A percentile compares a stretch with the other conserved stretches of the same genome.
These are phyloP conservation scores for Hyphantria cunea DNA, from an alignment of 1,140 invertebrate genomes.

Conservation along the genomic window DNA sequence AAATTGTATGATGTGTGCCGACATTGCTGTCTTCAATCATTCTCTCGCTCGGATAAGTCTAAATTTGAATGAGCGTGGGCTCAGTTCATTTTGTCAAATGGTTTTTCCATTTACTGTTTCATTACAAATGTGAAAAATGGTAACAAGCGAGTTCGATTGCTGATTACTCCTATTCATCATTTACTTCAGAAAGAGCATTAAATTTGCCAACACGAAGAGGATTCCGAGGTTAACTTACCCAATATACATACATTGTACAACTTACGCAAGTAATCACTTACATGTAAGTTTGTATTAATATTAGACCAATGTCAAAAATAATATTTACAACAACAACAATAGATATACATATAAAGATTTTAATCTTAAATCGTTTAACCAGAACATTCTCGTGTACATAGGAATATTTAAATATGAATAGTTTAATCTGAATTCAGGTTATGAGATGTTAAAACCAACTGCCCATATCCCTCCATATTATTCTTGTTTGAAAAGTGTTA, in stretches of 20 bases:
- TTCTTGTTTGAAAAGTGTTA: no score
- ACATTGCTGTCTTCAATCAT: constrained; percentile 34
- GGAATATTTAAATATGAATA: no score
- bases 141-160: neutral
- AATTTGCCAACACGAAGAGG: constrained; percentile 57
- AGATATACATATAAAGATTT: no score
- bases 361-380: no score
- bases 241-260: neutral
- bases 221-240: constrained; percentile 39
- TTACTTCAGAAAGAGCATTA: constrained; percentile 41
- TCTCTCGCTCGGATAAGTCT: constrained; percentile 56
- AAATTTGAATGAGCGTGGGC: constrained; percentile 12
- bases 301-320: neutral
- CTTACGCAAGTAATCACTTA: neutral
- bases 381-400: no score
- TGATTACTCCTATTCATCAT: constrained; percentile 31
- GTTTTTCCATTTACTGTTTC: neutral
- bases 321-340: neutral
- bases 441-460: no score
- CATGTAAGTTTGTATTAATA: neutral
- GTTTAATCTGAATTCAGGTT: no score
- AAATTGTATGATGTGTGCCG: neutral
- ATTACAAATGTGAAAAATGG: neutral
- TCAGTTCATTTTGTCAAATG: neutral
- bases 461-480: no score